These are phyloP conservation scores for Escarpia spicata DNA, from an alignment of 2,888 invertebrate species.

Conservation along the genomic window DNA sequence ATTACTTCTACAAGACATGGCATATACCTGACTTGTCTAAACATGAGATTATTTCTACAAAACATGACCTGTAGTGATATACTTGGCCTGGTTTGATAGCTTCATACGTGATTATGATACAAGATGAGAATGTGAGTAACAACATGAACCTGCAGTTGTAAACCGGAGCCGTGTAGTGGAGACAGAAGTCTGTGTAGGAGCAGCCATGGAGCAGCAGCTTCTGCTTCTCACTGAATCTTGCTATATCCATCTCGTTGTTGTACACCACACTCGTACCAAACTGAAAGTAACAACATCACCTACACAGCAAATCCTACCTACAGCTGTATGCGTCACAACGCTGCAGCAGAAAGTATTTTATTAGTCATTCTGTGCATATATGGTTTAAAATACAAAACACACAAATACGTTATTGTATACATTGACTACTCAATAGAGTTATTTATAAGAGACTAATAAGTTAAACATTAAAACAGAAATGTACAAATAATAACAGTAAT, in stretches of 20 bases:
- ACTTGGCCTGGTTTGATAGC: background rate
- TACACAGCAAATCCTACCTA: background rate
- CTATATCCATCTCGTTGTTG: background rate
- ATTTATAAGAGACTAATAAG: no score
- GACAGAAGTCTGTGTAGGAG: slow-evolving; percentile 30
- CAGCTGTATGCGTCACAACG: background rate
- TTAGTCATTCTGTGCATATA: no score
- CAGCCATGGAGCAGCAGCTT: slow-evolving; percentile 31
- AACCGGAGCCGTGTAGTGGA: slow-evolving; percentile 37
- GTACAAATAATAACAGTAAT: no score
- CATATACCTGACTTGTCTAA: background rate
- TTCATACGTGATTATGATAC: background rate
- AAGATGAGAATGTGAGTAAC: background rate
- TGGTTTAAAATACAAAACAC: no score
- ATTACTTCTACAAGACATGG: background rate
- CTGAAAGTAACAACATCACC: slow-evolving; percentile 13
- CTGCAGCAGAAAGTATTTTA: no score
- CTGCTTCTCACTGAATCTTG: slow-evolving; percentile 29
- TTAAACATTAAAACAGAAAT: no score
- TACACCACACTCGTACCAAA: slow-evolving; percentile 28
- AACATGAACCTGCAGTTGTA: slow-evolving; percentile 26
- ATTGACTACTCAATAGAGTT: no score
- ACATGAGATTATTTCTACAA: background rate
- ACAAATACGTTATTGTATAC: no score
- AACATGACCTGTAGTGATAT: background rate